phyloP scores from a whole-genome alignment of 1,140 invertebrate genomes.

The Arctopsyche grandis region DNA sequence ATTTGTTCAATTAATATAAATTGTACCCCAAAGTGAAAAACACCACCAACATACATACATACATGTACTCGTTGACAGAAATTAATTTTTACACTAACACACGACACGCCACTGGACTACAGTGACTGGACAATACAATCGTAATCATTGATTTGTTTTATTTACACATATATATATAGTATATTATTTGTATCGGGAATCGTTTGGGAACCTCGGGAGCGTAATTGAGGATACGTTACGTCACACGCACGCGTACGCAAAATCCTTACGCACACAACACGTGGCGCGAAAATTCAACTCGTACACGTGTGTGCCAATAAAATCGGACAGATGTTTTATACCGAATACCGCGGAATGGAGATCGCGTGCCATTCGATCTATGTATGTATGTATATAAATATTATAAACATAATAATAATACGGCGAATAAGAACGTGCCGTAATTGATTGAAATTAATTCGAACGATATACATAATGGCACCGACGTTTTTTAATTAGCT shows the following conservation, averaged over 20 bases:
- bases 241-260: background rate
- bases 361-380: too few species aligned
- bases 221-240: background rate
- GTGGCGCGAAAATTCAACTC: slow-evolving; percentile 20
- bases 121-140: too few species aligned
- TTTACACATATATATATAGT: too few species aligned
- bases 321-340: too few species aligned
- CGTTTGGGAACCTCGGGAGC: too few species aligned
- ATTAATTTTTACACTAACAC: background rate
- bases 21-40: background rate
- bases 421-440: background rate
- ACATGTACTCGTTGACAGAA: background rate
- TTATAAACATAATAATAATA: too few species aligned
- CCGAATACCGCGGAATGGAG: too few species aligned
- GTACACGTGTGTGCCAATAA: background rate
- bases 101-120: slow-evolving; percentile 5
- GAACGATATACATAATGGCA: too few species aligned
- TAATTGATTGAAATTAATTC: slow-evolving; percentile 1
- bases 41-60: too few species aligned
- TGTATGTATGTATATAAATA: too few species aligned
- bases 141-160: too few species aligned
- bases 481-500: slow-evolving; percentile 12
- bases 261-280: slow-evolving; percentile 10
- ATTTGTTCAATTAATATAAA: slow-evolving; percentile 9
- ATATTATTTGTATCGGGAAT: too few species aligned